Evolutionary conservation across 53 echinoderm and acorn worm species (phyloP).

Genomic region (Patiria pectinifera): DNA sequence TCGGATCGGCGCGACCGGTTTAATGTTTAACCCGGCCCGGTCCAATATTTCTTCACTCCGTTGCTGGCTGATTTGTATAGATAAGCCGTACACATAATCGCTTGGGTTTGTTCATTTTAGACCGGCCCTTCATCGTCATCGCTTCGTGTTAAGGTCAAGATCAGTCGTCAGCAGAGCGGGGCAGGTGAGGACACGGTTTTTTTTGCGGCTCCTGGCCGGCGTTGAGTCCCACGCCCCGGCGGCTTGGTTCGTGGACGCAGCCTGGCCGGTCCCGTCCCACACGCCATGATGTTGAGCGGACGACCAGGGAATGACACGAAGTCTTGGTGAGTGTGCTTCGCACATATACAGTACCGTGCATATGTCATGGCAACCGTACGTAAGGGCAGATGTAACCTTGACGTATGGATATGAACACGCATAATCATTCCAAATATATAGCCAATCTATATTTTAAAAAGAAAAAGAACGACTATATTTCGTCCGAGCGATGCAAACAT

Average conservation of each 20-base stretch:
- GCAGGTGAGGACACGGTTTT: conserved; percentile 39
- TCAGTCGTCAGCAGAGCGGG: conserved; percentile 43
- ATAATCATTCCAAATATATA: not conserved
- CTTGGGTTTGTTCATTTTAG: not conserved
- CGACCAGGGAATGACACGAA: not conserved
- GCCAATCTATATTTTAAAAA: not conserved
- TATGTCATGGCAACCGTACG: not conserved
- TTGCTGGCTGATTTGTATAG: not conserved
- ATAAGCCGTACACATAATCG: conserved; percentile 17
- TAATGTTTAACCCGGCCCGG: conserved; percentile 56
- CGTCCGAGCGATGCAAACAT: too few species aligned
- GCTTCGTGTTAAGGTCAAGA: conserved; percentile 43
- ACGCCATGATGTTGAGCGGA: not conserved
- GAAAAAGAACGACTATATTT: not conserved
- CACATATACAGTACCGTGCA: not conserved
- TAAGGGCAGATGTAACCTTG: not conserved
- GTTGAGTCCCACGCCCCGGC: not conserved
- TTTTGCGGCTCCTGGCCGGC: not conserved
- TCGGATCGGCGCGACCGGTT: conserved; percentile 1
- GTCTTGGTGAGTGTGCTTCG: not conserved
- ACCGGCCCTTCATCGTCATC: not conserved
- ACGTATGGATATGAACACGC: not conserved
- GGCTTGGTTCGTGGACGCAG: not conserved
- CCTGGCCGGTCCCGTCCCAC: not conserved
- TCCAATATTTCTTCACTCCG: not conserved